Evolutionary conservation across 2,888 invertebrate genomes (phyloP).

Genomic region (Hypena proboscidalis): DNA sequence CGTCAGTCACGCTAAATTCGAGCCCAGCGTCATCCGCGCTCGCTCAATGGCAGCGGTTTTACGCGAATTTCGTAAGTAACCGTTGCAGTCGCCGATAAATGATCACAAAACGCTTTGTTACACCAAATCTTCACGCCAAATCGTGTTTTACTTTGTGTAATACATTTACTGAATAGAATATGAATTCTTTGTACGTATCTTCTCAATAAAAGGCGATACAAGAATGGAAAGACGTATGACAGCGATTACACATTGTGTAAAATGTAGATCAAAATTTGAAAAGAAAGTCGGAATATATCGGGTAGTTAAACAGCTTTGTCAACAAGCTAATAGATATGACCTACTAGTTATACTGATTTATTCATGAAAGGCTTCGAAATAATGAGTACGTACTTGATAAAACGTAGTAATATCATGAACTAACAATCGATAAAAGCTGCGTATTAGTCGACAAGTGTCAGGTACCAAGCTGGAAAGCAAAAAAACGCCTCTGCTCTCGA

Average conservation of each 20-base stretch:
- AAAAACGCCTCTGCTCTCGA: too few relatives aligned
- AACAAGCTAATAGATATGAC: constrained; percentile 12
- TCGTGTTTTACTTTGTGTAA: constrained; percentile 43
- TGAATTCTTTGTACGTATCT: constrained; percentile 35
- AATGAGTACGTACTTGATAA: constrained; percentile 12
- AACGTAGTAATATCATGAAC: too few relatives aligned
- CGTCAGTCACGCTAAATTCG: constrained; percentile 16
- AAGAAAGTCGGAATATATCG: constrained; percentile 7
- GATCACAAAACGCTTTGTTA: constrained; percentile 49
- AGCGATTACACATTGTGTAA: constrained; percentile 17
- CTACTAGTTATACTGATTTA: constrained; percentile 23
- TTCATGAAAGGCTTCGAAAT: constrained; percentile 25
- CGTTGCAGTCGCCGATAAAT: constrained; percentile 51
- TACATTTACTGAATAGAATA: constrained; percentile 42
- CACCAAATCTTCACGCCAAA: constrained; percentile 44
- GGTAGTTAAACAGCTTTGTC: constrained; percentile 9
- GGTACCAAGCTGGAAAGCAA: too few relatives aligned
- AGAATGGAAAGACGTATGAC: constrained; percentile 18
- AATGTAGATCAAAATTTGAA: constrained; percentile 15
- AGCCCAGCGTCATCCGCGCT: constrained; percentile 33
- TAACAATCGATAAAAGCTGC: too few relatives aligned
- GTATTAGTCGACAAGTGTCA: too few relatives aligned
- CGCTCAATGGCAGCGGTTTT: constrained; percentile 48
- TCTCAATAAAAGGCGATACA: constrained; percentile 29
- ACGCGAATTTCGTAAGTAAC: constrained; percentile 55